Evolutionary conservation across 2,113 vertebrate genomes (phyloP).

Genomic region (Notechis scutatus): DNA sequence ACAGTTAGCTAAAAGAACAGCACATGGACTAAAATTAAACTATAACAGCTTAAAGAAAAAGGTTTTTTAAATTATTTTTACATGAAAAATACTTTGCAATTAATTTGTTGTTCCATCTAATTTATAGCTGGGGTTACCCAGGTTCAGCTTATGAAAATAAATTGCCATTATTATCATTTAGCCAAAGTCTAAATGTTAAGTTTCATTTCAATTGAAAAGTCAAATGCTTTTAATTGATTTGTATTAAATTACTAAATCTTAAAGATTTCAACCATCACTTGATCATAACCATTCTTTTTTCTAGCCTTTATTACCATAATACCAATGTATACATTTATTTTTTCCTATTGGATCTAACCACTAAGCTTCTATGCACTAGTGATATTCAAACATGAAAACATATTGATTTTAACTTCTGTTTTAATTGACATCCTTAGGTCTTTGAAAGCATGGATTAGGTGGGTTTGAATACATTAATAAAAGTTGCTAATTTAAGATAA

Average conservation of each 20-base stretch:
- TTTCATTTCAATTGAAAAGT: not conserved
- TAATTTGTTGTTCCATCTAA: not conserved
- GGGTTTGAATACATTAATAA: no score
- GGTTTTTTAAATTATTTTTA: not conserved
- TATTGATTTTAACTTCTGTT: not conserved
- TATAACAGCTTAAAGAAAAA: not conserved
- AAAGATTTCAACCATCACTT: not conserved
- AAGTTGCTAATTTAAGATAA: not conserved
- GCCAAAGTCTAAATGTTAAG: not conserved
- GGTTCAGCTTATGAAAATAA: not conserved
- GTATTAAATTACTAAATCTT: not conserved
- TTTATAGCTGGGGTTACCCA: not conserved
- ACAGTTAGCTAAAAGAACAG: not conserved
- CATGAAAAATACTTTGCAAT: not conserved
- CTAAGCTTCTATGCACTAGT: not conserved
- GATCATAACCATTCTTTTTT: not conserved
- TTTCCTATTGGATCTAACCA: not conserved
- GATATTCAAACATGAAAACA: not conserved
- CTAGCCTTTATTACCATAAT: not conserved
- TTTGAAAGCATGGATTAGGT: not conserved
- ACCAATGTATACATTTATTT: not conserved
- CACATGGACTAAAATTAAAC: not conserved
- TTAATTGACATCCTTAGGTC: not conserved
- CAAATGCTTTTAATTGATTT: not conserved
- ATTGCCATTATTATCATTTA: not conserved